These are phyloP conservation scores for Macrobrachium nipponense DNA, from an alignment of 1,140 invertebrate species.

Conservation along the genomic window DNA sequence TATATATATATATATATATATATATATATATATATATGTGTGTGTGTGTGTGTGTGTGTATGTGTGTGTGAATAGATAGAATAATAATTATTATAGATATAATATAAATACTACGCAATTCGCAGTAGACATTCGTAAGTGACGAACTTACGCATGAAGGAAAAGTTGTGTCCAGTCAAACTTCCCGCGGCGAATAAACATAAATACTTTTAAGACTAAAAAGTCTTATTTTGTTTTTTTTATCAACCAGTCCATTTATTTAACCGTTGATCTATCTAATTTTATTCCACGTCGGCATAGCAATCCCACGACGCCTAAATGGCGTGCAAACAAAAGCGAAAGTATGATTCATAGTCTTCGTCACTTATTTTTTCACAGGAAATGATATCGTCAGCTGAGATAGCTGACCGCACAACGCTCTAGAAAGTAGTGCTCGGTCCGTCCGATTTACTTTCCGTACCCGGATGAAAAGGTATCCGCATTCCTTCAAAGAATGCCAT, in stretches of 20 bases:
- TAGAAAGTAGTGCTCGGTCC: background rate
- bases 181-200: slow-evolving; percentile 19
- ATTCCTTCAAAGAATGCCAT: too few relatives aligned
- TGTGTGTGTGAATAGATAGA: too few relatives aligned
- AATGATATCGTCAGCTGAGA: slow-evolving; percentile 58
- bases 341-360: slow-evolving; percentile 34
- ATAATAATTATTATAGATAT: too few relatives aligned
- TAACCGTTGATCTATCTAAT: too few relatives aligned
- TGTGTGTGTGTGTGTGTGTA: too few relatives aligned
- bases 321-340: background rate
- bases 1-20: slow-evolving; percentile 8
- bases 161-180: background rate
- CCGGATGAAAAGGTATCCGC: too few relatives aligned
- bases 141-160: background rate
- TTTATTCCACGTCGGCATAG: too few relatives aligned
- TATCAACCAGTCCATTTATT: too few relatives aligned
- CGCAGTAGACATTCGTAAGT: too few relatives aligned
- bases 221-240: too few relatives aligned
- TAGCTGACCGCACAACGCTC: background rate
- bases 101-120: too few relatives aligned
- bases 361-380: slow-evolving; percentile 44
- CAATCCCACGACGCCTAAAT: background rate
- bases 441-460: background rate
- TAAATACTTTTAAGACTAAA: background rate
- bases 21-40: too few relatives aligned